Base-by-base conservation (phyloP, 2,797 vertebrate species). In the Halcyon badia region DNA sequence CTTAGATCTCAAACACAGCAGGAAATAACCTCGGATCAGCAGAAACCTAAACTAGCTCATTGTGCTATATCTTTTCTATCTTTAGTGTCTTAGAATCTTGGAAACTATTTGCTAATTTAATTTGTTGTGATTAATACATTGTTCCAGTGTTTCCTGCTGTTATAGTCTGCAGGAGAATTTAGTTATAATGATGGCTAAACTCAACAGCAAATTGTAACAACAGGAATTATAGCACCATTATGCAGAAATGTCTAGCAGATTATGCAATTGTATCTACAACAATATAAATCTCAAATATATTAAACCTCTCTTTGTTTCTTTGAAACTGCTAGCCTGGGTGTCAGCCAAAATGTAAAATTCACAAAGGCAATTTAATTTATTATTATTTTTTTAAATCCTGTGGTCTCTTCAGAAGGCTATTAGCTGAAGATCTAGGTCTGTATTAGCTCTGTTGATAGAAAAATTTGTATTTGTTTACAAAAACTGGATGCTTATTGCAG, bases 71-170 rank as follows among this genome's bases (percentile, higher is more conserved):
- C 49, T 92, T 86, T 89, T 57, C 72, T 37, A 44, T 76, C 64
- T 68, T 78, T 70, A 61, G 65, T 96, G 89, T 89, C 83, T 94
- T 84, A 85, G 44, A 96, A 92, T 90, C 70, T 85, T 82, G 77
- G 83, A 83, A 94, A 89, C n/a, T 83, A 35, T 90, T 92, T 64
- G 52, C 62, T 97, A 91, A 92, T 93, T 96, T 95, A 97, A 82
- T 94, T 97, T 98, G 94, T 97, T 86, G 90, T 95, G 95, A 97
- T 94, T 97, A 97, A 97, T 91, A 92, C 77, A 92, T 97, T 95
- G 26, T 54, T 87, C 58, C 54, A 91, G 37, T 73, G 71, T 93
- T 96, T 94, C 95, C 90, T 39, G 71, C 96, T 94, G 75, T 89
- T 96, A 80, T 5, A 94, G 58, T 93, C 83, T 93, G 79, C 82